A percentile compares a stretch with the other conserved stretches of the same genome.
These are phyloP conservation scores for Globia sparganii DNA, from an alignment of 2,888 invertebrate genomes.

Conservation along the genomic window DNA sequence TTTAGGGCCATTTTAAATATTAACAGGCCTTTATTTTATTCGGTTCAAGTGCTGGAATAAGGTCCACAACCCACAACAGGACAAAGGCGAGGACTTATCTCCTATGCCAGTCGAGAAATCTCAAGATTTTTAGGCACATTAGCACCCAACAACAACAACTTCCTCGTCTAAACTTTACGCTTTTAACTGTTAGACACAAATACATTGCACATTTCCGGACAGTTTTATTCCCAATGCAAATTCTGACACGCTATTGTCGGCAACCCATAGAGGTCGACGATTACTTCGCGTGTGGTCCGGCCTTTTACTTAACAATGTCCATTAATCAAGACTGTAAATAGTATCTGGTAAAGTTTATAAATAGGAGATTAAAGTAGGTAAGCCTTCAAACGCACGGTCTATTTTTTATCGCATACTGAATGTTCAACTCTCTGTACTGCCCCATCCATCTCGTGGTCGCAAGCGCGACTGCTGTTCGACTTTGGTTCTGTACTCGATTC, in stretches of 20 bases:
- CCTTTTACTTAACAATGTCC: conserved; percentile 39
- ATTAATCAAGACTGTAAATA: conserved; percentile 31
- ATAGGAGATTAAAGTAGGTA: background rate
- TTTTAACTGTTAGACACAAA: conserved; percentile 20
- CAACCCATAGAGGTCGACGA: conserved; percentile 33
- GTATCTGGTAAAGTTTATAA: conserved; percentile 5
- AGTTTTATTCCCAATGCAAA: conserved; percentile 47
- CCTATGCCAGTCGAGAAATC: background rate
- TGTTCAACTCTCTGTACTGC: background rate
- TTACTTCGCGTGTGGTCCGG: conserved; percentile 52
- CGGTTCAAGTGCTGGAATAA: background rate
- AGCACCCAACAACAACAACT: background rate
- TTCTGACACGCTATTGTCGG: conserved; percentile 47
- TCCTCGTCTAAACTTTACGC: background rate
- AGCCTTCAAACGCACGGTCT: background rate
- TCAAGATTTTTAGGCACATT: background rate
- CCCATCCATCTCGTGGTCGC: too few species aligned
- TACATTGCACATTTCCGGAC: conserved; percentile 24
- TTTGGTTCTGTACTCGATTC: too few species aligned
- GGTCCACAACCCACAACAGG: background rate
- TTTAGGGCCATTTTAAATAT: background rate
- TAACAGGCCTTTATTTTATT: background rate
- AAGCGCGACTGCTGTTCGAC: too few species aligned
- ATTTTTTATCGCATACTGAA: background rate
- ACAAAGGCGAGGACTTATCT: background rate